These are phyloP conservation scores for Macrophya annulata DNA, from an alignment of 2,888 invertebrate species.

Conservation along the genomic window DNA sequence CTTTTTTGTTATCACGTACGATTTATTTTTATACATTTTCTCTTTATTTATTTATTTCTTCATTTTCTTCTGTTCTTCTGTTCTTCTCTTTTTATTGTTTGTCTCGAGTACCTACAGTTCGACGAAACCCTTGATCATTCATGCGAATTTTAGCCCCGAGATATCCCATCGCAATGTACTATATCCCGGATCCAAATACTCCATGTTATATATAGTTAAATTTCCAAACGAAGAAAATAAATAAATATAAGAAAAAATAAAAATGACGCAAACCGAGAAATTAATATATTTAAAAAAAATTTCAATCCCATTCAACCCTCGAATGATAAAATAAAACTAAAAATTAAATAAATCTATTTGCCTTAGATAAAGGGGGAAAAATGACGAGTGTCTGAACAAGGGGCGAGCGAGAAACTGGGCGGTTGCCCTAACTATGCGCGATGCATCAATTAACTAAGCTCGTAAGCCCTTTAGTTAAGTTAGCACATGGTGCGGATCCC, in stretches of 20 bases:
- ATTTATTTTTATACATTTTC: background rate
- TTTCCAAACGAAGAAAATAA: background rate
- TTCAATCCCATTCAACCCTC: background rate
- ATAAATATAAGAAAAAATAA: background rate
- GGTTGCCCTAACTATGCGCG: conserved; percentile 65
- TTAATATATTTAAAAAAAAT: background rate
- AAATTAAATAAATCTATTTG: background rate
- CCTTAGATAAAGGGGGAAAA: background rate
- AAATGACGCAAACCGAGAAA: background rate
- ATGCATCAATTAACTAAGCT: conserved; percentile 78
- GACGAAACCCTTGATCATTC: background rate
- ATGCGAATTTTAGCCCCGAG: background rate
- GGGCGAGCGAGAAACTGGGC: conserved; percentile 21
- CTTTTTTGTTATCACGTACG: background rate
- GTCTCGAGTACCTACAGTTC: background rate
- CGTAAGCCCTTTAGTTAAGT: conserved; percentile 78
- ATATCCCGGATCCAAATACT: background rate
- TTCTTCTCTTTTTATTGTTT: background rate
- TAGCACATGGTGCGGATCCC: conserved; percentile 75
- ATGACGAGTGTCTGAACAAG: conserved; percentile 19
- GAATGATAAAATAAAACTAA: background rate
- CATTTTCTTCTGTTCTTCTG: background rate
- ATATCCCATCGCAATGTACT: background rate
- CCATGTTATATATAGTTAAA: background rate
- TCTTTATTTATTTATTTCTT: background rate